These are phyloP conservation scores for Condylostylus longicornis DNA, from an alignment of 1,140 invertebrate genomes.

Conservation along the genomic window DNA sequence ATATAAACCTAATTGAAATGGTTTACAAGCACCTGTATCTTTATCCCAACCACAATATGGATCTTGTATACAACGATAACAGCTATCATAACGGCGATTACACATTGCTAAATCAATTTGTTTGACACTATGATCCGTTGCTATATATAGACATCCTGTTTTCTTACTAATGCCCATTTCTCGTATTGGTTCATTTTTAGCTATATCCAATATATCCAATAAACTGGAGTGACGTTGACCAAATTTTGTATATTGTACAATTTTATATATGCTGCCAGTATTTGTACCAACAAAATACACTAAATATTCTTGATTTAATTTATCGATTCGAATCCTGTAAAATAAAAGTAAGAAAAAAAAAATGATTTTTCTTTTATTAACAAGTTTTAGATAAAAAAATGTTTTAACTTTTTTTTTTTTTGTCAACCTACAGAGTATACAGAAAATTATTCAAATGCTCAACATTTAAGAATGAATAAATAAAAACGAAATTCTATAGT, in stretches of 20 bases:
- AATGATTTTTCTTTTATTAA: too few species aligned
- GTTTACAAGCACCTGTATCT: constrained; percentile 54
- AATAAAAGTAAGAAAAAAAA: constrained; percentile 1
- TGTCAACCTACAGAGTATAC: neutral
- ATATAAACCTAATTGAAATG: constrained; percentile 48
- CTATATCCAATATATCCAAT: constrained; percentile 59
- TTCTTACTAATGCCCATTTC: constrained; percentile 56
- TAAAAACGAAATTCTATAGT: too few species aligned
- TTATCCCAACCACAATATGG: constrained; percentile 76
- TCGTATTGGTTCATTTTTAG: constrained; percentile 54
- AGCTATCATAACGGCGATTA: constrained; percentile 54
- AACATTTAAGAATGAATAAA: too few species aligned
- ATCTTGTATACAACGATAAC: constrained; percentile 60
- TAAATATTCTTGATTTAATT: constrained; percentile 46
- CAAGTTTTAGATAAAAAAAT: neutral
- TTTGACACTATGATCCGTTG: constrained; percentile 56
- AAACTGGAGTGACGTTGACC: constrained; percentile 52
- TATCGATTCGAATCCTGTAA: constrained; percentile 29
- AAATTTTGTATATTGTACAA: constrained; percentile 49
- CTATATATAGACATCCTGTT: constrained; percentile 56
- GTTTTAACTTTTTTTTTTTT: too few species aligned
- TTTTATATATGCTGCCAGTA: constrained; percentile 64
- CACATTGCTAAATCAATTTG: constrained; percentile 64
- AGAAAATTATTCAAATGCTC: too few species aligned
- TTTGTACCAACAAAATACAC: constrained; percentile 67